A percentile compares a stretch with the other conserved stretches of the same genome.
phyloP scores from a whole-genome alignment of 2,797 vertebrate species.

The Peromyscus attwateri region DNA sequence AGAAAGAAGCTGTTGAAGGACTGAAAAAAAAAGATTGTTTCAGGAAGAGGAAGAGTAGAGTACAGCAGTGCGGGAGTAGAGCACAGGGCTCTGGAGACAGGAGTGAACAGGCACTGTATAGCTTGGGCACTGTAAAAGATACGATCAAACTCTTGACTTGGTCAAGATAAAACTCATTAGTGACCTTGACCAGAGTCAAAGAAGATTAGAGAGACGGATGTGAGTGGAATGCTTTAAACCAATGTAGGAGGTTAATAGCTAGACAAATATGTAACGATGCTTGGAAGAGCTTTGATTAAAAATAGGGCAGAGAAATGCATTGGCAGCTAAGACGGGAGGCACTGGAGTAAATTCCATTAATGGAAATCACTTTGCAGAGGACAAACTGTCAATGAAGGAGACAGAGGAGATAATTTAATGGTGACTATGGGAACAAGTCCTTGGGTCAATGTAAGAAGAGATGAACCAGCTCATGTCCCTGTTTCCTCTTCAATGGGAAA shows the following conservation, averaged over 20 bases:
- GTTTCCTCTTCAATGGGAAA: background rate
- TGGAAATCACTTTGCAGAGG: background rate
- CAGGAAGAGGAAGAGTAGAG: background rate
- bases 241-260: background rate
- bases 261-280: background rate
- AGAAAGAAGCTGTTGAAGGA: background rate
- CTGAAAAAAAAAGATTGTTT: background rate
- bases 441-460: background rate
- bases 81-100: background rate
- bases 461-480: background rate
- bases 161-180: background rate
- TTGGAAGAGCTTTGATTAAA: slow-evolving; percentile 15
- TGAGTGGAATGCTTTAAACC: background rate
- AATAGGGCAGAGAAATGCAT: slow-evolving; percentile 19
- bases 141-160: background rate
- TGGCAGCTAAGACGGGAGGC: background rate
- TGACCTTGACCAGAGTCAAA: background rate
- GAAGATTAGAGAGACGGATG: background rate
- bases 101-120: background rate
- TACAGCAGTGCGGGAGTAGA: background rate
- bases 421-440: background rate
- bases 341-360: background rate
- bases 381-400: background rate
- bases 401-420: background rate
- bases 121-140: background rate